A percentile compares a stretch with the other conserved stretches of the same genome.
Evolutionary conservation across 2,797 vertebrate species (phyloP).

Genomic region (Sebastes kiyomatsui): DNA sequence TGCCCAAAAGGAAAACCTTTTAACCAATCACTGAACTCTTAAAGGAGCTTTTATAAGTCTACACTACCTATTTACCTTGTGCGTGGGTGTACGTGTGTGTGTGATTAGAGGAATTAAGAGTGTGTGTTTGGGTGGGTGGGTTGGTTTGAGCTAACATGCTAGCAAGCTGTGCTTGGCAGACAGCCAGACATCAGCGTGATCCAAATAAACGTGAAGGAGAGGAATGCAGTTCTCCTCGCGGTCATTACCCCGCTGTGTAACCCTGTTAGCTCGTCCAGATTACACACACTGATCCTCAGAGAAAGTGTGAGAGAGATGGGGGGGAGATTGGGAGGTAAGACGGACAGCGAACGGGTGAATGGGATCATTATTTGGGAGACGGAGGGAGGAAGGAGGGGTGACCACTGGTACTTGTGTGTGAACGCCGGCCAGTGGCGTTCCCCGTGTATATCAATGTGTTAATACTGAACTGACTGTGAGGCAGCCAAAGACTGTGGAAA

Average conservation of each 20-base stretch:
- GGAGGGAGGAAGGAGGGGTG: slow-evolving; percentile 55
- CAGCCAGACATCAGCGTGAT: slow-evolving; percentile 62
- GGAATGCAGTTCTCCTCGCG: slow-evolving; percentile 63
- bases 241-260: slow-evolving; percentile 61
- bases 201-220: slow-evolving; percentile 64
- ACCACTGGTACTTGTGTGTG: slow-evolving; percentile 86
- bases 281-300: slow-evolving; percentile 69
- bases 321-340: slow-evolving; percentile 23
- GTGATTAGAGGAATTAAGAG: slow-evolving; percentile 18
- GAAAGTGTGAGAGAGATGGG: slow-evolving; percentile 33
- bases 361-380: slow-evolving; percentile 73
- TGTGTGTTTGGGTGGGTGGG: slow-evolving; percentile 25
- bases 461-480: slow-evolving; percentile 85
- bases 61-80: slow-evolving; percentile 59
- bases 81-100: slow-evolving; percentile 16
- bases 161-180: slow-evolving; percentile 51
- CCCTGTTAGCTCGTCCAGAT: slow-evolving; percentile 69
- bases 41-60: slow-evolving; percentile 44
- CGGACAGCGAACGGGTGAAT: slow-evolving; percentile 66
- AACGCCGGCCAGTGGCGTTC: slow-evolving; percentile 78
- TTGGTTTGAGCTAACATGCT: slow-evolving; percentile 44
- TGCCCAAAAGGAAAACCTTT: slow-evolving; percentile 16
- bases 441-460: slow-evolving; percentile 86
- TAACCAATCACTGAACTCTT: slow-evolving; percentile 57
- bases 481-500: slow-evolving; percentile 82